phyloP scores from a whole-genome alignment of 2,797 vertebrate genomes.

The Platalea minor region DNA sequence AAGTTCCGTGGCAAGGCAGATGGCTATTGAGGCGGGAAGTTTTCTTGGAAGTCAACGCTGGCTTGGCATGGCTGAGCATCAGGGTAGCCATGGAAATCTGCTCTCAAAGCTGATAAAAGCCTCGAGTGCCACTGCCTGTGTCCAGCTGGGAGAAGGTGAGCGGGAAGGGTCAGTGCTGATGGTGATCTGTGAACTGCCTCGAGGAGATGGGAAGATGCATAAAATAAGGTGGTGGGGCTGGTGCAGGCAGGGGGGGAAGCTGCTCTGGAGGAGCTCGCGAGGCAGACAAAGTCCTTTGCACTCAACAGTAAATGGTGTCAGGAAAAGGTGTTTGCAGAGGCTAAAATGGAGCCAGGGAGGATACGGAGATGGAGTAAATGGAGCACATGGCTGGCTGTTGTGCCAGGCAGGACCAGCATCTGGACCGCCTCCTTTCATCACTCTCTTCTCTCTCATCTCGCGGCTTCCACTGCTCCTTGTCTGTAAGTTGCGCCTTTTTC shows the following conservation, averaged over 20 bases:
- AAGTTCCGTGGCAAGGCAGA: fast-evolving
- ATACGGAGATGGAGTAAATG: background rate
- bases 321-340: background rate
- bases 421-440: background rate
- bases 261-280: background rate
- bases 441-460: background rate
- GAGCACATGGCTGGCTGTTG: background rate
- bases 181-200: background rate
- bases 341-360: background rate
- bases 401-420: background rate
- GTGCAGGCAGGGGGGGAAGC: background rate
- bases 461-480: background rate
- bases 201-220: background rate
- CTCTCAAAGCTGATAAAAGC: background rate
- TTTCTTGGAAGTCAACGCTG: background rate
- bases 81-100: background rate
- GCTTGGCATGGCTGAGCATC: background rate
- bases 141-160: background rate
- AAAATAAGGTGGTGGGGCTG: background rate
- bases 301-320: background rate
- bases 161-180: background rate
- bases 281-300: background rate
- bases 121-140: background rate
- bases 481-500: background rate
- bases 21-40: background rate